Base-by-base conservation (phyloP, 2,113 vertebrate genomes). In the Turdus rufiventris region DNA sequence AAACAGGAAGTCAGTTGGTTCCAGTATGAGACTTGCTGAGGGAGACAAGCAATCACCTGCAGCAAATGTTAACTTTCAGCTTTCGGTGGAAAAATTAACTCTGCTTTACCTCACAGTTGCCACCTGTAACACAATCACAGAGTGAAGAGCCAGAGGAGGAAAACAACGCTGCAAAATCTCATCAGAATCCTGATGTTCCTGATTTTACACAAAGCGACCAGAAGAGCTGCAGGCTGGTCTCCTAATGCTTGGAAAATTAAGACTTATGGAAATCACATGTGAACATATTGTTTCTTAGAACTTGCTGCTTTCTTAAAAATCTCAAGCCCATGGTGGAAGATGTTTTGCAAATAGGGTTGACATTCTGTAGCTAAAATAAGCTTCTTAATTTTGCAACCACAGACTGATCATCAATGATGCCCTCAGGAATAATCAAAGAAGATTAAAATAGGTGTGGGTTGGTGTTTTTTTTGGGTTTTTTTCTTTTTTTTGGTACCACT, bases 161-260 rank as follows among this genome's bases (percentile, higher is more conserved):
- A 17, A 36, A 74, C 78, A 63, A 72, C 28, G 23, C 40, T 3
- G 4, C 28, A 88, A 81, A 94, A 77, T 74, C 85, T 94, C 75
- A 53, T 93, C 72, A 88, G 88, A 90, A 90, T 45, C 82, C 92
- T 84, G 34, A 95, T 75, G 82, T 81, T 90, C 79, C 48, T 33
- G 31, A 68, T 94, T 76, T 86, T 75, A 86, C 51, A 67, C 72
- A 91, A 86, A 88, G 43, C 75, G 80, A 28, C 36, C 40, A 93
- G 70, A 96, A 90, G 56, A 86, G 88, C 93, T 96, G 78, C 92
- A 88, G 91, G 94, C 88, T 93, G 68, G 43, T 77, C 68, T 80
- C 95, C 85, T 95, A 91, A 93, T 65, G 89, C 36, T 96, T 45
- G 67, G 76, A 90, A 97, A 95, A 97, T 95, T 94, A 94, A 90